Evolutionary conservation across 2,888 invertebrate genomes (phyloP), one percentile per base, ranked within the genome.

Genomic region (Pelosia muscerda): DNA sequence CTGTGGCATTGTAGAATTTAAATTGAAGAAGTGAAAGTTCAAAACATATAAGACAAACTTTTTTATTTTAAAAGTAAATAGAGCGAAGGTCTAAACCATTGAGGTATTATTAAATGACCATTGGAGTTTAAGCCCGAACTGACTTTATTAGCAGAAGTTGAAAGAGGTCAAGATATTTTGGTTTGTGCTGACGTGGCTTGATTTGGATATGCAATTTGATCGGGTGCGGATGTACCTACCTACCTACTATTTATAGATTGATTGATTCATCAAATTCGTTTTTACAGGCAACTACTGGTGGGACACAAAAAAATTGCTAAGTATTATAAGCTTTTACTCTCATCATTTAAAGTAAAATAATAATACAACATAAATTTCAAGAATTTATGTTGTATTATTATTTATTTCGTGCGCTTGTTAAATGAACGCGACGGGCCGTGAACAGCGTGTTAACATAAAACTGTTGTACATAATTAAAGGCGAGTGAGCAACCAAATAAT

Each of bases 141-240:
- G 38, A 25, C 23, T 8, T 59, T 9, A 38, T 59, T 23, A 38
- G 9, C 53, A 58, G 58, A 58, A 49, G 23, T 58, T 19, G 38
- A 28, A n/a, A 42, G 49, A 22, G 31, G 19, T n/a, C 23, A 57
- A 28, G 4, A 3, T 23, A 31, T 0, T 49, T 31, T 65, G 15
- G n/a, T 23, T 23, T 26, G n/a, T 55, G 55, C 10, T 42, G 42
- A 61, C 15, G 6, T 31, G 42, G 42, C 10, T 69, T 58, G 42
- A 59, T 55, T 66, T 59, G 15, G 38, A 38, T 62, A 10, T 58
- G 54, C 19, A 53, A n/a, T 25, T 31, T 65, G 58, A 62, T 62
- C 58, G 26, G 34, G 22, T 53, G 19, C 9, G 13, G 31, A 49
- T 26, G 11, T 38, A 15, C n/a, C n/a, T n/a, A n/a, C n/a, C n/a